phyloP scores from a whole-genome alignment of 2,888 invertebrate species.

The Heliconius aoede region DNA sequence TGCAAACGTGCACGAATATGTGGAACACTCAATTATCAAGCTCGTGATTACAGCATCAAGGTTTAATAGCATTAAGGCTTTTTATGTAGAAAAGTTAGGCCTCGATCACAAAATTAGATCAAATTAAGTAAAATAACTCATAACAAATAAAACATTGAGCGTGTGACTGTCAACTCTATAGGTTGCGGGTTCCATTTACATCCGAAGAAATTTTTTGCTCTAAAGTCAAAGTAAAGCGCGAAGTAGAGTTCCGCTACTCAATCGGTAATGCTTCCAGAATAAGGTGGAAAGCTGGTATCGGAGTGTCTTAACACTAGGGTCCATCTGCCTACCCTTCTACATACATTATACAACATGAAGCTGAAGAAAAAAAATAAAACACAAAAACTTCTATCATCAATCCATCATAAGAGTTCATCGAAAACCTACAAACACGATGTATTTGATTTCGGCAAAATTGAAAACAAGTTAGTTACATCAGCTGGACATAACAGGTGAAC shows the following conservation, averaged over 20 bases:
- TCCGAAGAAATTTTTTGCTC: no score
- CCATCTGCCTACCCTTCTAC: no score
- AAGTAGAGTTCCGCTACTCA: no score
- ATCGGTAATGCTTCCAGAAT: no score
- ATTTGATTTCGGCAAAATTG: constrained; percentile 29
- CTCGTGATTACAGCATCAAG: not conserved
- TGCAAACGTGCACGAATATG: not conserved
- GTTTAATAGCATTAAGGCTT: not conserved
- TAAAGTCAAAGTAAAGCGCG: no score
- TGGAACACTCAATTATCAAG: not conserved
- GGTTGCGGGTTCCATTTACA: no score
- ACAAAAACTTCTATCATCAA: constrained; percentile 1
- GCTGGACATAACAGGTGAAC: constrained; percentile 47
- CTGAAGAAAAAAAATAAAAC: not conserved
- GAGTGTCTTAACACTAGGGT: no score
- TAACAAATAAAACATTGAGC: no score
- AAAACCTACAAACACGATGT: constrained; percentile 15
- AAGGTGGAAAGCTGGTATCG: no score
- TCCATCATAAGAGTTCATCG: not conserved
- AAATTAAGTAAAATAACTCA: not conserved
- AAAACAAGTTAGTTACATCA: constrained; percentile 30
- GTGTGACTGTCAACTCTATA: no score
- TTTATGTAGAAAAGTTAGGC: not conserved
- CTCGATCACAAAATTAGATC: not conserved
- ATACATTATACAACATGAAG: no score